A percentile compares a stretch with the other conserved stretches of the same genome.
Evolutionary conservation across 2,113 vertebrate genomes (phyloP).

Genomic region (Lasiurus cinereus): DNA sequence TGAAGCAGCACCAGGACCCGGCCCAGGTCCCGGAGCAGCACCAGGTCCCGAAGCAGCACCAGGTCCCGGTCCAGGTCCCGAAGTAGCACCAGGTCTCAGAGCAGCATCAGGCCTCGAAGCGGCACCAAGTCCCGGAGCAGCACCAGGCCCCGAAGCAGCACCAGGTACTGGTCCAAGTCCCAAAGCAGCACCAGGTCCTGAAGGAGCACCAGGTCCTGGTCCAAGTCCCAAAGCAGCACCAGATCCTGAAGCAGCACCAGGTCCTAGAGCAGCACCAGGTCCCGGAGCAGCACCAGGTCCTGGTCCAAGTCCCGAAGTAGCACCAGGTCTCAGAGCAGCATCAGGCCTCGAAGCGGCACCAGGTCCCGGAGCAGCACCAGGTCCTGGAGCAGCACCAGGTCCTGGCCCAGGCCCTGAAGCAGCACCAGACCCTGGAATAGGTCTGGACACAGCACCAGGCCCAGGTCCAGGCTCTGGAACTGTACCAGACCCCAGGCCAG

Average conservation of each 20-base stretch:
- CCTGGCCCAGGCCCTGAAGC: neutral
- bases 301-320: neutral
- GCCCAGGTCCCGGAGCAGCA: neutral
- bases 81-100: neutral
- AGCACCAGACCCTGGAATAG: neutral
- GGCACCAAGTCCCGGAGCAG: neutral
- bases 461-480: neutral
- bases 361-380: neutral
- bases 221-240: neutral
- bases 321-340: neutral
- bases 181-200: neutral
- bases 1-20: neutral
- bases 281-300: neutral
- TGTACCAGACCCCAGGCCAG: neutral
- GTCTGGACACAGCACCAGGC: neutral
- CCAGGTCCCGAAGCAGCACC: neutral
- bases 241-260: neutral
- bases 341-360: neutral
- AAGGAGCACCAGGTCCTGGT: neutral
- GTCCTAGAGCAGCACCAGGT: neutral
- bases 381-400: neutral
- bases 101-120: neutral
- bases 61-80: neutral
- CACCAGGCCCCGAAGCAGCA: neutral
- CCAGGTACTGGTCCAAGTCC: neutral